Conservation (phyloP, 2,797 vertebrate genomes). For the Propithecus deckenii region DNA sequence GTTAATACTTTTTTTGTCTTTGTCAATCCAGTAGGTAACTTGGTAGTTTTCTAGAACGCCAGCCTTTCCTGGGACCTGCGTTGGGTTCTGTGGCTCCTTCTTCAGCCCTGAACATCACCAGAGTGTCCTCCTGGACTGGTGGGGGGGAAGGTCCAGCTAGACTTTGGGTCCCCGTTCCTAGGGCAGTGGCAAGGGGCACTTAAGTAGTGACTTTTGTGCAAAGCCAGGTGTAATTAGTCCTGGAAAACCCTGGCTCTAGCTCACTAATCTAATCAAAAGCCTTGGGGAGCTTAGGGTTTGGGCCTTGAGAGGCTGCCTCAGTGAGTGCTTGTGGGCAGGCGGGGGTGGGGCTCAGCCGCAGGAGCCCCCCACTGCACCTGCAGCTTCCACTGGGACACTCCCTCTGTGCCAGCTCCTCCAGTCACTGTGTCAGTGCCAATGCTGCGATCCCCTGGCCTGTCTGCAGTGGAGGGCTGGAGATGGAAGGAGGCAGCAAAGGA, state of each 20-base stretch:
- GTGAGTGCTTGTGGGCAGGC: background rate
- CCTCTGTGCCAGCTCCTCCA: fast-evolving
- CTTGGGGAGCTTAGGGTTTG: background rate
- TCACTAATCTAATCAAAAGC: background rate
- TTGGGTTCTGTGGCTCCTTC: background rate
- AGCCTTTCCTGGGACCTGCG: background rate
- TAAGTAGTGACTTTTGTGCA: background rate
- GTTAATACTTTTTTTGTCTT: background rate
- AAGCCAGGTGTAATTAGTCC: background rate
- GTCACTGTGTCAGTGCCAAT: fast-evolving
- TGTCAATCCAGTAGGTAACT: background rate
- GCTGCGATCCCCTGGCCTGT: background rate
- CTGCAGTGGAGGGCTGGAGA: background rate
- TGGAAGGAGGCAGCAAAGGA: background rate
- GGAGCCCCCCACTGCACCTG: fast-evolving
- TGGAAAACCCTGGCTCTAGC: background rate
- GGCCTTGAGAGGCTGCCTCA: background rate
- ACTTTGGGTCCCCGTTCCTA: background rate
- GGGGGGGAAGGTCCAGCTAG: background rate
- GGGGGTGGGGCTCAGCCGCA: fast-evolving
- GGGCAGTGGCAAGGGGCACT: background rate
- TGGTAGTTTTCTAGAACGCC: background rate
- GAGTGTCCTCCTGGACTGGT: background rate
- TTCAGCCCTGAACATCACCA: background rate
- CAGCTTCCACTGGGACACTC: background rate